Evolutionary conservation across 1,140 invertebrate species (phyloP).

Genomic region (Drosophila equinoxialis): DNA sequence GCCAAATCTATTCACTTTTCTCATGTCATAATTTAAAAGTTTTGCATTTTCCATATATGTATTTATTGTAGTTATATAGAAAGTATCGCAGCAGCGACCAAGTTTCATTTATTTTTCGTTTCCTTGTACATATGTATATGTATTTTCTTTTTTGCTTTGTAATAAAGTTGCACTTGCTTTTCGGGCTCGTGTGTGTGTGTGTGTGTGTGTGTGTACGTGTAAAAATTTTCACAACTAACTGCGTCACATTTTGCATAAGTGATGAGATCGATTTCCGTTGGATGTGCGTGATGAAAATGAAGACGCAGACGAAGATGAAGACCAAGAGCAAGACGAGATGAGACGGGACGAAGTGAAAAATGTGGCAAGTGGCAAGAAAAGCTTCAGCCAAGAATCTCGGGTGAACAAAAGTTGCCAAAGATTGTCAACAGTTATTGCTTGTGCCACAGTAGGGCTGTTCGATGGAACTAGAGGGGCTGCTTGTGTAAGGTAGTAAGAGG

Average conservation of each 20-base stretch:
- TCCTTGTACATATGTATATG: not conserved
- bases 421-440: constrained; percentile 79
- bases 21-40: not conserved
- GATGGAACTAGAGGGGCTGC: not conserved
- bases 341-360: not conserved
- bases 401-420: constrained; percentile 70
- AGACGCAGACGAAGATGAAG: constrained; percentile 28
- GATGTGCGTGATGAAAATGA: constrained; percentile 61
- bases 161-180: constrained; percentile 10
- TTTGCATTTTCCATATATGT: not conserved
- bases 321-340: constrained; percentile 12
- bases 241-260: constrained; percentile 81
- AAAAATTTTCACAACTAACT: constrained; percentile 76
- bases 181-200: constrained; percentile 30
- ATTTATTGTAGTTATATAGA: not conserved
- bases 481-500: not conserved
- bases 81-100: not conserved
- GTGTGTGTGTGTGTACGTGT: constrained; percentile 30
- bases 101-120: not conserved
- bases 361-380: constrained; percentile 21
- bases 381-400: constrained; percentile 41
- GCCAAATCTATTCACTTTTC: not conserved
- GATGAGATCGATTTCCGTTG: constrained; percentile 79
- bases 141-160: not conserved
- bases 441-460: constrained; percentile 11